These are phyloP conservation scores for Mesocricetus auratus DNA, from an alignment of 2,113 vertebrate species.

Conservation along the genomic window DNA sequence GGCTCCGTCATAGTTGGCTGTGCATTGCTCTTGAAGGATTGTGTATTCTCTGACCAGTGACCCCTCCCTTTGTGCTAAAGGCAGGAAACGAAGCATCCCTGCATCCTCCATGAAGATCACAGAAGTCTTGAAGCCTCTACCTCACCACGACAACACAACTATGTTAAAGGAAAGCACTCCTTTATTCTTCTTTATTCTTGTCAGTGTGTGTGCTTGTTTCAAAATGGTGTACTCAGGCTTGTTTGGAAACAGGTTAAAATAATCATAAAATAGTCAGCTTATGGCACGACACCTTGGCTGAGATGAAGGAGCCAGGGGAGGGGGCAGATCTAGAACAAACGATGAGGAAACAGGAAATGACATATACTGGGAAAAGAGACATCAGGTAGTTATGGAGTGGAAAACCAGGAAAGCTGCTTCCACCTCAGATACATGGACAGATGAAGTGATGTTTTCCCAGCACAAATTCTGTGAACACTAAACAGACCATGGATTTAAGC, in stretches of 20 bases:
- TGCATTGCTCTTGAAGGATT: not conserved
- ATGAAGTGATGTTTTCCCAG: not conserved
- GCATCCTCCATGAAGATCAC: not conserved
- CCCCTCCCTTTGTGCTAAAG: no score
- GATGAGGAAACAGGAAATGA: not conserved
- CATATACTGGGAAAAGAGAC: no score
- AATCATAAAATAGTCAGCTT: no score
- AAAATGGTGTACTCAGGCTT: not conserved
- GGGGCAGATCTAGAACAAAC: not conserved
- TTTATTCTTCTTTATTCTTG: not conserved
- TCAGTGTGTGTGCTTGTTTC: not conserved
- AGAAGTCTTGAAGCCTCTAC: not conserved
- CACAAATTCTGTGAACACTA: not conserved
- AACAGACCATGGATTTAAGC: accelerated
- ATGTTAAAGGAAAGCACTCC: accelerated
- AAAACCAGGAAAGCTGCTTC: not conserved
- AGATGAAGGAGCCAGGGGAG: not conserved
- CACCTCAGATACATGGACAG: not conserved
- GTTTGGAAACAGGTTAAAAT: no score
- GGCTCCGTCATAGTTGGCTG: accelerated
- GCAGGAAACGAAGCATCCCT: no score
- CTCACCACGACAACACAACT: not conserved
- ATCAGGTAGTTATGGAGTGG: no score
- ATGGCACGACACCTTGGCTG: no score
- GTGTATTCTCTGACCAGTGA: accelerated